Base-by-base conservation (phyloP, 2,113 vertebrate genomes). In the Proterorhinus semilunaris region DNA sequence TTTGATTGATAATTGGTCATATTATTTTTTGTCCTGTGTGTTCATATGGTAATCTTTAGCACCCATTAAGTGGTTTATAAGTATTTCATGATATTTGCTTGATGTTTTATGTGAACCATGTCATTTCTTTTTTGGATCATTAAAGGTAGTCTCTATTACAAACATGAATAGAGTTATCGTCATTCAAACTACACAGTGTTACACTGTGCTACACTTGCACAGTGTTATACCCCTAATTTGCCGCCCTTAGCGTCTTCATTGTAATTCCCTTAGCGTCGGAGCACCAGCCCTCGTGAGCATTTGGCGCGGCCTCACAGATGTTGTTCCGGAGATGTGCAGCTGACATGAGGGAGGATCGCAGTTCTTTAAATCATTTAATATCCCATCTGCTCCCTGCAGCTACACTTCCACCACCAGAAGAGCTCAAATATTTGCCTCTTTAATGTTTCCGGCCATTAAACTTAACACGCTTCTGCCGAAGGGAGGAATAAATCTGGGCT, bases 301-400 rank as follows among this genome's bases (percentile, higher is more conserved):
- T 68, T 66, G 53, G 45, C 79, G 74, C 78, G 66, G 68, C 44
- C 62, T 21, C 71, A 63, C 80, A 88, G 83, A 84, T 86, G 82
- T 67, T 71, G 73, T 75, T 83, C 78, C 71, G 64, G 63, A 75
- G 76, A 62, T 68, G 68, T 66, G 61, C 73, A 69, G 62, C 73
- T 71, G 74, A 83, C 79, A 72, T 73, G 47, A 49, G 54, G 62
- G 62, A 48, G 43, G 67, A 43, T 47, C 47, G 61, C 6, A 65
- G 42, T 61, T 61, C 48, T 78, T 76, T 80, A 62, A 80, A 74
- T 79, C 51, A 76, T 82, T 76, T 27, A 61, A 61, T 61, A 61
- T 45, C 58, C 58, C 58, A 44, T 61, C 58, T 61, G 58, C 42
- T 44, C 15, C 58, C 43, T 15, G 44, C 36, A 61, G 58, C 42